A percentile compares a stretch with the other conserved stretches of the same genome.
These are phyloP conservation scores for Micromussa lordhowensis DNA, from an alignment of 92 coral and sea anemone species.

Conservation along the genomic window DNA sequence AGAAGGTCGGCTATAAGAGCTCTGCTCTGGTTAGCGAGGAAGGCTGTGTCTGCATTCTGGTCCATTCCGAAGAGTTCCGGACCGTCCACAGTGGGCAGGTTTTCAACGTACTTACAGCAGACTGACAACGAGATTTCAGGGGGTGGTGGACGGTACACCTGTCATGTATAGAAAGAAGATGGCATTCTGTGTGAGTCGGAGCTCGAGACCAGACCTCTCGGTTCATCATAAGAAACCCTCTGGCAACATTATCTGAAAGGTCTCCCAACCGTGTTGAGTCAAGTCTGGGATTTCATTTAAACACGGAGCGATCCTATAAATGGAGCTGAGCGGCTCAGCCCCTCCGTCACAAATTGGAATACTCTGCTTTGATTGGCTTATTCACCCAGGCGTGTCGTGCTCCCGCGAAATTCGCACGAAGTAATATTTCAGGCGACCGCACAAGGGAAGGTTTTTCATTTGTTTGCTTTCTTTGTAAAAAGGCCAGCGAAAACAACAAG, in stretches of 20 bases:
- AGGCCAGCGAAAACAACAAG: no score
- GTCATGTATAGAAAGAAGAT: not conserved
- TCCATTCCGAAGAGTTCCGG: constrained; percentile 97
- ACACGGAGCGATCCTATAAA: no score
- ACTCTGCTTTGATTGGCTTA: no score
- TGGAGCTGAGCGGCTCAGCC: no score
- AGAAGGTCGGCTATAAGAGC: constrained; percentile 72
- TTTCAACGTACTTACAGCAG: constrained; percentile 91
- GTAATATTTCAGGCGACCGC: no score
- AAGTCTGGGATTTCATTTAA: no score
- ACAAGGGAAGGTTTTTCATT: no score
- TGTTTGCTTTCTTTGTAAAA: no score
- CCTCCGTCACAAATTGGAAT: no score
- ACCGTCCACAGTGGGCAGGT: constrained; percentile 83
- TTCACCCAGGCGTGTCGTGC: no score
- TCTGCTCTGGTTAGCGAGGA: constrained; percentile 77
- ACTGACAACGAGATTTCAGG: constrained; percentile 89
- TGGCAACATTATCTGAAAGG: not conserved
- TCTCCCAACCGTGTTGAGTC: not conserved
- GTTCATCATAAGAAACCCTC: no score
- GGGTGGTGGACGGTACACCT: constrained; percentile 98
- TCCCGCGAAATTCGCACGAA: no score
- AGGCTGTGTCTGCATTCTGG: constrained; percentile 82
- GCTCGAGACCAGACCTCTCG: not conserved
- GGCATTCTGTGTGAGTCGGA: not conserved